Evolutionary conservation across 2,113 vertebrate species (phyloP).

Genomic region (Bubo blakistoni): DNA sequence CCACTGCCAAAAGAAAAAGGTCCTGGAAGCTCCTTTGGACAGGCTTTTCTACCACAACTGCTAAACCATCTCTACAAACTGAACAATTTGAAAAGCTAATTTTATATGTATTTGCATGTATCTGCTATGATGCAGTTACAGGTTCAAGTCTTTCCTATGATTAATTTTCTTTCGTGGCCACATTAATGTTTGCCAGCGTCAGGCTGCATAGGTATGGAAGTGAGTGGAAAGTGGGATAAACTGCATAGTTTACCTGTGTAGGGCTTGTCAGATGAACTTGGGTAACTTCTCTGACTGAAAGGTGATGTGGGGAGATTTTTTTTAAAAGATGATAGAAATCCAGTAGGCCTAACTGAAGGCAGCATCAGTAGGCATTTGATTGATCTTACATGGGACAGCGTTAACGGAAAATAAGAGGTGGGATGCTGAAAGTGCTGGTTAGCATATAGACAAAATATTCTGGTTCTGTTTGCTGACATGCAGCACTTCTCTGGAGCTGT

Average conservation of each 20-base stretch:
- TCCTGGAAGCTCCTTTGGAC: background rate
- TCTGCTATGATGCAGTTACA: background rate
- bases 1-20: background rate
- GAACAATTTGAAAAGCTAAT: background rate
- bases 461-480: background rate
- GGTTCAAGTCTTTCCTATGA: accelerated
- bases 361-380: background rate
- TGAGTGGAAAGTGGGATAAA: background rate
- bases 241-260: background rate
- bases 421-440: background rate
- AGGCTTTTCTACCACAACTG: background rate
- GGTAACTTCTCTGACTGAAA: background rate
- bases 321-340: background rate
- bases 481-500: background rate
- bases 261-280: background rate
- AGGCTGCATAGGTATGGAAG: background rate
- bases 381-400: background rate
- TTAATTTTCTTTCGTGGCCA: background rate
- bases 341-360: background rate
- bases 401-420: background rate
- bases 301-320: background rate
- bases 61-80: background rate
- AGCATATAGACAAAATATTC: background rate
- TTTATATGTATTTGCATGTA: background rate
- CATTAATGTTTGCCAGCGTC: accelerated